These are phyloP conservation scores for Nycticryphes semicollaris DNA, from an alignment of 2,113 vertebrate species.

Conservation along the genomic window DNA sequence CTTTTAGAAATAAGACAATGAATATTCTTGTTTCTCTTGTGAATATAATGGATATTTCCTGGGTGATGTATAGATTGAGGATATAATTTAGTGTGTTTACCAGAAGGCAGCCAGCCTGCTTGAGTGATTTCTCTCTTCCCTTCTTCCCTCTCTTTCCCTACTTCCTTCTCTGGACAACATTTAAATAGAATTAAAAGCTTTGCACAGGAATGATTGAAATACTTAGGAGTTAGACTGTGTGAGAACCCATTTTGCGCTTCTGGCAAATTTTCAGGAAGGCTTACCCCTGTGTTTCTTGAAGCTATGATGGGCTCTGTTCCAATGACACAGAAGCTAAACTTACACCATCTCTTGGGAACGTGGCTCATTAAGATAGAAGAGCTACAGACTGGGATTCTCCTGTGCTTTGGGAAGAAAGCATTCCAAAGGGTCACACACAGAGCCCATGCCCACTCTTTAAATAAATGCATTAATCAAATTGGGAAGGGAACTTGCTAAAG, in stretches of 20 bases:
- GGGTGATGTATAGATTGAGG: background rate
- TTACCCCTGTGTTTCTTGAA: background rate
- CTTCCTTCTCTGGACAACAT: background rate
- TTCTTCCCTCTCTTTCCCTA: background rate
- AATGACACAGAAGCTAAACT: background rate
- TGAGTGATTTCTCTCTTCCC: slow-evolving; percentile 4
- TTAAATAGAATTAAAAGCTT: slow-evolving; percentile 48
- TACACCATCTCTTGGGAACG: background rate
- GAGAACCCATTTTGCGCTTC: slow-evolving; percentile 35
- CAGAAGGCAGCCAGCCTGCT: background rate
- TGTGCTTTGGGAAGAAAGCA: background rate
- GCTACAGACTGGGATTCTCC: background rate
- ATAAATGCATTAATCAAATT: background rate
- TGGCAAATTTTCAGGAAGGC: slow-evolving; percentile 34
- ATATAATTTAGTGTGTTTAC: background rate
- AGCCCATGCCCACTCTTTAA: fast-evolving
- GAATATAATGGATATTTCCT: background rate
- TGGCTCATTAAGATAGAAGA: background rate
- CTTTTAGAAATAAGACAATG: background rate
- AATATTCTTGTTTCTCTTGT: background rate
- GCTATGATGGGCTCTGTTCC: background rate
- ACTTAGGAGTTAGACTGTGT: slow-evolving; percentile 31
- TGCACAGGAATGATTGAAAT: slow-evolving; percentile 51
- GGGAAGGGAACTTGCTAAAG: background rate
- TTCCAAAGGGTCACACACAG: background rate